Evolutionary conservation across 2,888 invertebrate species (phyloP), one percentile per base, ranked within the genome.

Genomic region (Craniophora ligustri): DNA sequence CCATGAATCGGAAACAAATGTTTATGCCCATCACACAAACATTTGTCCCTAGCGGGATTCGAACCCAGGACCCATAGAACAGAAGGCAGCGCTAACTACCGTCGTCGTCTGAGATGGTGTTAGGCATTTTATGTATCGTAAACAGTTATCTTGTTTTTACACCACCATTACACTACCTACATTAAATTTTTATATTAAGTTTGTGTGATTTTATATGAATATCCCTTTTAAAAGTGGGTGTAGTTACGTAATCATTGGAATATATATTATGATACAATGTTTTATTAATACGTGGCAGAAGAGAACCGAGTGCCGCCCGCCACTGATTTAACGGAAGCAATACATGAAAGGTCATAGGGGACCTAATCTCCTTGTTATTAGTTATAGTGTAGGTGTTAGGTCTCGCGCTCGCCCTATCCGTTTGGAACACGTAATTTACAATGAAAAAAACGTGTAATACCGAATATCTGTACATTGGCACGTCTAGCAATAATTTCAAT

Each of bases 341-440:
- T 48, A 32, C 44, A 34, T 14, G 32, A 39, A 62, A 66, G 59
- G 56, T 53, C 42, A 54, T 21, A 31, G 32, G 57, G 65, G 49
- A 42, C 23, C 36, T 41, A 42, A 39, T 51, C 39, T 15, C 19
- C 42, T 54, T 28, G 44, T 41, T 61, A 26, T 23, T 39, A 32
- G 39, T 36, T 23, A 47, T 32, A 16, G 5, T 26, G 16, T 28
- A 45, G 7, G 21, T 44, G 40, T 23, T n/a, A n/a, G n/a, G n/a
- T n/a, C n/a, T n/a, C n/a, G n/a, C n/a, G n/a, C n/a, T n/a, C 39
- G 5, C 13, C 21, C 14, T 40, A 35, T 14, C 44, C 34, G 46
- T 46, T 38, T 46, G 38, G 42, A 32, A 26, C 32, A 34, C 34
- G 14, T 34, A 14, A 26, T 1, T 7, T 14, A 14, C n/a, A 36